phyloP scores from a whole-genome alignment of 2,888 invertebrate genomes.

The Isoperla grammatica region DNA sequence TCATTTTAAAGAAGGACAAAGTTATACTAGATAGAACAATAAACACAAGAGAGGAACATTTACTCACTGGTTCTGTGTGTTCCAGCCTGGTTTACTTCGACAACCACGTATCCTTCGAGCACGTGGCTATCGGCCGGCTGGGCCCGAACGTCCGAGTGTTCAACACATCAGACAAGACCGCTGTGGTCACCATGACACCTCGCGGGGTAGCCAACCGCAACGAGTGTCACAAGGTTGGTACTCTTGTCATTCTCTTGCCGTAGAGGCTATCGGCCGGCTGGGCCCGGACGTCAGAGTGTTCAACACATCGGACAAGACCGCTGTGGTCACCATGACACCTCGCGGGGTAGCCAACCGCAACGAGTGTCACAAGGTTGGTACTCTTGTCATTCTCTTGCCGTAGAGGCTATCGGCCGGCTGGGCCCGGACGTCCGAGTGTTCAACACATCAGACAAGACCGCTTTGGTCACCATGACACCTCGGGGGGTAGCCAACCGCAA shows the following conservation, averaged over 20 bases:
- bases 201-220: not conserved
- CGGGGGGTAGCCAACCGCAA: not conserved
- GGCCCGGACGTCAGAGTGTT: constrained; percentile 49
- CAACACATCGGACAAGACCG: no score
- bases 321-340: no score
- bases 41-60: no score
- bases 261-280: constrained; percentile 54
- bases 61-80: no score
- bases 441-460: no score
- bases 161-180: no score
- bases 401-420: constrained; percentile 54
- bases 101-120: constrained; percentile 57
- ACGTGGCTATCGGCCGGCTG: constrained; percentile 60
- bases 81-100: constrained; percentile 58
- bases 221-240: constrained; percentile 24
- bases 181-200: no score
- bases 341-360: not conserved
- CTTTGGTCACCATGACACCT: no score
- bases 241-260: no score
- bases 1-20: no score
- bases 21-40: no score
- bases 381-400: no score
- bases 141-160: constrained; percentile 49
- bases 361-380: constrained; percentile 24
- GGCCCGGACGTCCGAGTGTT: constrained; percentile 49